Conservation (phyloP, 2,113 vertebrate species). For the Alethe diademata region DNA sequence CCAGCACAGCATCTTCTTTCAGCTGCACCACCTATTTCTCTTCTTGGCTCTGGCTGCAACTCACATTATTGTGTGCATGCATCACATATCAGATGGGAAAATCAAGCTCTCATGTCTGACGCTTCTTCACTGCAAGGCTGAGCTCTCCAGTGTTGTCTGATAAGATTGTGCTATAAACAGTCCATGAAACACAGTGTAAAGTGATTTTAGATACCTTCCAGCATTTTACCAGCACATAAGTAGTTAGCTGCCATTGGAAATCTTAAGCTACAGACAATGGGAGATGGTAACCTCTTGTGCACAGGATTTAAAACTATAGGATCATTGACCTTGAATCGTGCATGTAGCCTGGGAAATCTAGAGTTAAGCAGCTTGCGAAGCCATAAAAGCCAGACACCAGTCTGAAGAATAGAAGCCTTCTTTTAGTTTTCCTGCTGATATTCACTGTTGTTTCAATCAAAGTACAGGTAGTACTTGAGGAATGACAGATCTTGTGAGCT, state of each 20-base stretch:
- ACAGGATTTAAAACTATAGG: slow-evolving; percentile 25
- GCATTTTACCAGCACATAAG: not conserved
- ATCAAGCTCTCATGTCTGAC: not conserved
- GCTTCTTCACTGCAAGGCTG: not conserved
- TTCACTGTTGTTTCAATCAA: slow-evolving; percentile 62
- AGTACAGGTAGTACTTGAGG: slow-evolving; percentile 37
- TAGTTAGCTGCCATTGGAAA: not conserved
- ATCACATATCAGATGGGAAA: not conserved
- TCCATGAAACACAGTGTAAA: not conserved
- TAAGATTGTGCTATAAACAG: not conserved
- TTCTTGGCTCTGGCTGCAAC: not conserved
- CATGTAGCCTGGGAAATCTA: slow-evolving; percentile 41
- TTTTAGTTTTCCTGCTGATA: slow-evolving; percentile 25
- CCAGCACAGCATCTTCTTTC: not conserved
- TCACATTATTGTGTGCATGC: not conserved
- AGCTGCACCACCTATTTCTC: not conserved
- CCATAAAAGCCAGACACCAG: slow-evolving; percentile 6
- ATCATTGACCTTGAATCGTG: slow-evolving; percentile 32
- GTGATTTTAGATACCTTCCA: slow-evolving; percentile 2
- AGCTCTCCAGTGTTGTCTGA: not conserved
- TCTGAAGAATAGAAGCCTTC: not conserved
- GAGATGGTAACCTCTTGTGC: slow-evolving; percentile 41
- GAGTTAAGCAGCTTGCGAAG: slow-evolving; percentile 38
- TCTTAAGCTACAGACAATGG: slow-evolving; percentile 25
- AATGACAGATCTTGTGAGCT: slow-evolving; percentile 45